These are phyloP conservation scores for Calliopsis andreniformis DNA, from an alignment of 1,140 invertebrate species.

Conservation along the genomic window DNA sequence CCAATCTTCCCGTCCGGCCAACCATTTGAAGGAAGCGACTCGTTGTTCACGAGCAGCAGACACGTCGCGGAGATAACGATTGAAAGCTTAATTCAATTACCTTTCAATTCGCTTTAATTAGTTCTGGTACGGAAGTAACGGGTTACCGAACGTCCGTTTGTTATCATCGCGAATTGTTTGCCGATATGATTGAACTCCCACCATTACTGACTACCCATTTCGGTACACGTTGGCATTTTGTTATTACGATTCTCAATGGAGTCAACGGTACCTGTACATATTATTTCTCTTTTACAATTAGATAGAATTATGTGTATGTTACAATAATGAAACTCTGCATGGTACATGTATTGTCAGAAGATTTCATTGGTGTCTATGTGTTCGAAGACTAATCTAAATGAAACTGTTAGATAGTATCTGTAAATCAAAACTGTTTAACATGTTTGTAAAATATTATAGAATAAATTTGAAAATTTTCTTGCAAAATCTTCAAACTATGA, in stretches of 20 bases:
- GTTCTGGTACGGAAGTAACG: slow-evolving; percentile 19
- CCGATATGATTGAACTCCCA: slow-evolving; percentile 16
- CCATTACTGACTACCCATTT: not conserved
- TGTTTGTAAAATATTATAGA: no score
- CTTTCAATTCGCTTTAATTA: slow-evolving; percentile 47
- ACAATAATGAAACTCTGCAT: no score
- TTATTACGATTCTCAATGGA: not conserved
- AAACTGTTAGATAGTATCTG: no score
- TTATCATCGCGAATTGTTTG: slow-evolving; percentile 10
- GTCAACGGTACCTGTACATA: no score
- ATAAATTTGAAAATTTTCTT: no score
- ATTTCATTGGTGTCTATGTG: no score
- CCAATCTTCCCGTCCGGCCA: slow-evolving; percentile 36
- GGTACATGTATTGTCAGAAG: no score
- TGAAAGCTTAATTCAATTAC: slow-evolving; percentile 48
- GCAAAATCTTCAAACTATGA: no score
- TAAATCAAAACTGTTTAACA: no score
- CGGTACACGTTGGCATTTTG: not conserved
- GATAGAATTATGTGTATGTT: no score
- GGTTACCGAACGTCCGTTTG: slow-evolving; percentile 13
- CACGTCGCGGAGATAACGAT: slow-evolving; percentile 35
- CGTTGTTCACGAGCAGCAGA: slow-evolving; percentile 5
- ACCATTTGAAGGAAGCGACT: slow-evolving; percentile 41
- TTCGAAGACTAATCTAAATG: no score
- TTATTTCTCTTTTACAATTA: no score